These are phyloP conservation scores for Meles meles DNA, from an alignment of 2,113 vertebrate species.

Conservation along the genomic window DNA sequence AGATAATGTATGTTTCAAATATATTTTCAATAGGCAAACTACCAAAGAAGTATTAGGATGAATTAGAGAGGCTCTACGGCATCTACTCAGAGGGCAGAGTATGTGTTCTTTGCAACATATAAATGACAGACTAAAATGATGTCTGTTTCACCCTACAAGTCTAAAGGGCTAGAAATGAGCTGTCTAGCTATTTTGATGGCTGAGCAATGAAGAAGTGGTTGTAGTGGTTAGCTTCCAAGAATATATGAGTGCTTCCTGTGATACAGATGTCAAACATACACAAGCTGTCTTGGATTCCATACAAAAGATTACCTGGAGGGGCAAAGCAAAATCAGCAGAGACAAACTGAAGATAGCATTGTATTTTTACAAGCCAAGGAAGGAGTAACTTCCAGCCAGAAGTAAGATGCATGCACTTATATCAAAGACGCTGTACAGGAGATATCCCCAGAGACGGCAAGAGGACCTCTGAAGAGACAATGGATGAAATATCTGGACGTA, in stretches of 20 bases:
- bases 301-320: not conserved
- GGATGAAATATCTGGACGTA: not conserved
- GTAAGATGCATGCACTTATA: not conserved
- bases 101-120: not conserved
- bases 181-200: not conserved
- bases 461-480: not conserved
- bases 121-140: not conserved
- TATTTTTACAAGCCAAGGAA: not conserved
- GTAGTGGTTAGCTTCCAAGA: not conserved
- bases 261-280: not conserved
- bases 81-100: not conserved
- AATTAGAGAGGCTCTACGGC: not conserved
- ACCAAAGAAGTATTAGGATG: not conserved
- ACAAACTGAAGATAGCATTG: not conserved
- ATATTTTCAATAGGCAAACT: not conserved
- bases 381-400: not conserved
- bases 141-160: not conserved
- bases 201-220: not conserved
- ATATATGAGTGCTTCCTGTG: not conserved
- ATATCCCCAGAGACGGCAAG: not conserved
- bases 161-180: not conserved
- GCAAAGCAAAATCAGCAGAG: not conserved
- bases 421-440: not conserved
- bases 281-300: not conserved
- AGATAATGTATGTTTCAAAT: not conserved